Percentiles rank a stretch among this genome's conserved stretches.
Evolutionary conservation across 2,797 vertebrate species (phyloP).

Genomic region (Margarornis squamiger): DNA sequence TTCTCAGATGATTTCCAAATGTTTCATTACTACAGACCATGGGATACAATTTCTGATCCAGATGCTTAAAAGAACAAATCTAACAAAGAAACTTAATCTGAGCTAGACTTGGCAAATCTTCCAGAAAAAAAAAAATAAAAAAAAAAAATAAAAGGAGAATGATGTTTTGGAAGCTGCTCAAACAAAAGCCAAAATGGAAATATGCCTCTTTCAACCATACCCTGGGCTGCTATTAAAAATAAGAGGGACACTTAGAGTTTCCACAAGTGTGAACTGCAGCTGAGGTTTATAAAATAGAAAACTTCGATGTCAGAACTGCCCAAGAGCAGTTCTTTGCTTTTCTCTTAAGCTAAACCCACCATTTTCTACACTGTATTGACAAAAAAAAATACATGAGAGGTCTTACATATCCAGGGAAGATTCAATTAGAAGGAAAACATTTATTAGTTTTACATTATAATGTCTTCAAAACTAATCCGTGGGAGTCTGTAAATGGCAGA

Average conservation of each 20-base stretch:
- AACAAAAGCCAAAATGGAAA: slow-evolving; percentile 79
- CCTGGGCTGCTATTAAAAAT: slow-evolving; percentile 74
- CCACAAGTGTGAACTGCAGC: slow-evolving; percentile 73
- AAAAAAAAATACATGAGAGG: neutral
- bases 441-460: neutral
- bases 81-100: slow-evolving; percentile 80
- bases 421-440: neutral
- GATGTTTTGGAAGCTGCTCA: slow-evolving; percentile 79
- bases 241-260: slow-evolving; percentile 74
- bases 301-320: slow-evolving; percentile 48
- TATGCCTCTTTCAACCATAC: slow-evolving; percentile 68
- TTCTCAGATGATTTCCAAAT: slow-evolving; percentile 81
- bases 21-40: slow-evolving; percentile 71
- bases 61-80: slow-evolving; percentile 77
- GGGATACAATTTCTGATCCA: slow-evolving; percentile 79
- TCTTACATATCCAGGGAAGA: neutral
- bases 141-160: slow-evolving; percentile 59
- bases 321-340: slow-evolving; percentile 20
- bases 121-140: slow-evolving; percentile 37
- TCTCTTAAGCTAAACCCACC: slow-evolving; percentile 8
- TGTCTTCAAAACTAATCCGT: neutral
- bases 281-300: slow-evolving; percentile 71
- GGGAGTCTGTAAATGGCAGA: neutral
- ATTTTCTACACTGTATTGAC: neutral
- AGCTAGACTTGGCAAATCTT: slow-evolving; percentile 77